These are phyloP conservation scores for Sebastes oblongus DNA, from an alignment of 2,797 vertebrate genomes.

Conservation along the genomic window DNA sequence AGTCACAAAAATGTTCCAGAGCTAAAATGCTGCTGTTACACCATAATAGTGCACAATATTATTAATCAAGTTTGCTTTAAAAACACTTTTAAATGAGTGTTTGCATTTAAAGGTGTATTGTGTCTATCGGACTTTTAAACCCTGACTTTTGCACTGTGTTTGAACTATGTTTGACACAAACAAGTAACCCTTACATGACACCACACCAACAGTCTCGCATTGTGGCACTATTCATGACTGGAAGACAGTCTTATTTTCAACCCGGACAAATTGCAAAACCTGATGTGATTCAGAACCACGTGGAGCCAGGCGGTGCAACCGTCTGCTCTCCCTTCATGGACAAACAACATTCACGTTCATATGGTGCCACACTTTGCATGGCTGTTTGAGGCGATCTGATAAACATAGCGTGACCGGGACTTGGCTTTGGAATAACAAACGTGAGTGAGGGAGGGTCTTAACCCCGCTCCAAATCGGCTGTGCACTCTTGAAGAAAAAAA, in stretches of 20 bases:
- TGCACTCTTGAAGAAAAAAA: slow-evolving; percentile 53
- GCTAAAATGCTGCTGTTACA: not conserved
- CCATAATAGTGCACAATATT: not conserved
- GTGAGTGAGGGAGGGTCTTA: slow-evolving; percentile 59
- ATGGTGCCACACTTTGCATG: slow-evolving; percentile 46
- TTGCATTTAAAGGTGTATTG: not conserved
- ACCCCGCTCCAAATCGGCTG: slow-evolving; percentile 31
- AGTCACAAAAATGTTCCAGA: not conserved
- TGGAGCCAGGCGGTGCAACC: not conserved
- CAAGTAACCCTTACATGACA: not conserved
- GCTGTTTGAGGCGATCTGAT: slow-evolving; percentile 66
- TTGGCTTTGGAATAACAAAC: slow-evolving; percentile 71
- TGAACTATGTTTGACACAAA: not conserved
- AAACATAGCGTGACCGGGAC: slow-evolving; percentile 75
- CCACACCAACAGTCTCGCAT: not conserved
- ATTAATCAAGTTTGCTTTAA: not conserved
- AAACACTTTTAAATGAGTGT: not conserved
- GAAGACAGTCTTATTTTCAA: slow-evolving; percentile 33
- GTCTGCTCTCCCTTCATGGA: slow-evolving; percentile 30
- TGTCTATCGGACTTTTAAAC: not conserved
- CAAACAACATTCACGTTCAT: slow-evolving; percentile 20
- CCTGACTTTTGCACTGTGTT: not conserved
- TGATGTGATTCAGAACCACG: slow-evolving; percentile 36
- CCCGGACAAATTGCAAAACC: slow-evolving; percentile 50
- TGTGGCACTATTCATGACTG: slow-evolving; percentile 3